A percentile compares a stretch with the other conserved stretches of the same genome.
Conservation (phyloP, 2,888 invertebrate genomes). For the Polylopha cassiicola region DNA sequence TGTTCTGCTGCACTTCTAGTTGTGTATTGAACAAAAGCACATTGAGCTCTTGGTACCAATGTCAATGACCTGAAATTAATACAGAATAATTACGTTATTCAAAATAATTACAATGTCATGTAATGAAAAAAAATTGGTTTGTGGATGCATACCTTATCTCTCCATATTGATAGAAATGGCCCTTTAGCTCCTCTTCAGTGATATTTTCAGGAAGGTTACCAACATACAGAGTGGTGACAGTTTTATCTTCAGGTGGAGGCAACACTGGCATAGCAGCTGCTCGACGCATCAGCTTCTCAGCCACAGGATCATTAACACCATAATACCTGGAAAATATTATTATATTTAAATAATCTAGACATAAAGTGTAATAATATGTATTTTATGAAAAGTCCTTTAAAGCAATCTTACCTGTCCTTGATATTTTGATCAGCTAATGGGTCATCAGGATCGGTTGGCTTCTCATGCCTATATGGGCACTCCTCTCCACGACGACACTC, state of each 20-base stretch:
- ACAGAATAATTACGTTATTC: background rate
- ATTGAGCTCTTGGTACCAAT: conserved; percentile 94
- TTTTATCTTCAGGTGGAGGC: conserved; percentile 96
- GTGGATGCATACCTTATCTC: conserved; percentile 92
- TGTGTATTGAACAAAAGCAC: conserved; percentile 98
- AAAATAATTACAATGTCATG: no score
- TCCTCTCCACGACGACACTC: conserved; percentile 97
- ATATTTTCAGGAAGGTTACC: conserved; percentile 94
- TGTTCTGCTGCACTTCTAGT: conserved; percentile 92
- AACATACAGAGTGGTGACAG: conserved; percentile 98
- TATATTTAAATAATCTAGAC: background rate
- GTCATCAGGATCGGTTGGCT: conserved; percentile 98
- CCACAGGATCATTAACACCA: conserved; percentile 97
- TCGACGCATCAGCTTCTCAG: conserved; percentile 92
- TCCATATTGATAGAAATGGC: conserved; percentile 99
- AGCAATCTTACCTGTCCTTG: conserved; percentile 88
- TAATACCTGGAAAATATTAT: conserved; percentile 80
- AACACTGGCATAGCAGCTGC: conserved; percentile 96
- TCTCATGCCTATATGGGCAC: conserved; percentile 97
- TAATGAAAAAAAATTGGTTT: no score
- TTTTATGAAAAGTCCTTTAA: no score
- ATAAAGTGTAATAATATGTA: no score
- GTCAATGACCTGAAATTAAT: conserved; percentile 81
- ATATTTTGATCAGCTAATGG: conserved; percentile 97
- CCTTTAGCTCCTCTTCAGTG: conserved; percentile 93